Conservation (phyloP, 2,113 vertebrate genomes). For the Platichthys stellatus region DNA sequence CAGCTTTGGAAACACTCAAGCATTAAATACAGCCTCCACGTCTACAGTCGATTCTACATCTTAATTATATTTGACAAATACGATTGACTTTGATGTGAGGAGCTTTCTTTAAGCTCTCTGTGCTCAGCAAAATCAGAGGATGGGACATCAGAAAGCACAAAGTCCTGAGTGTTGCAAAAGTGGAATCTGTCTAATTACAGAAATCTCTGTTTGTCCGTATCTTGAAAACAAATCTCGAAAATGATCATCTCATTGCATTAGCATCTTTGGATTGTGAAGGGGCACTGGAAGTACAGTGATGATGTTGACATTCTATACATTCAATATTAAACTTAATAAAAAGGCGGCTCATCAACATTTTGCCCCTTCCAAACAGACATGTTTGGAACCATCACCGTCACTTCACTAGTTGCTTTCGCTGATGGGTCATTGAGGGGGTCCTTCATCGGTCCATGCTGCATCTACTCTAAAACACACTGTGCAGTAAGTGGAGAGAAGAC, state of each 20-base stretch:
- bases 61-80: constrained; percentile 53
- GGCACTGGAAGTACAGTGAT: too few species aligned
- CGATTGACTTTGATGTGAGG: constrained; percentile 39
- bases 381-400: too few species aligned
- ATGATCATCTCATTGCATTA: too few species aligned
- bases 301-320: too few species aligned
- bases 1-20: constrained; percentile 54
- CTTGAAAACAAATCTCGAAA: too few species aligned
- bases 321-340: too few species aligned
- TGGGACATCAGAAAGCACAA: constrained; percentile 22
- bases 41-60: constrained; percentile 37
- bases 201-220: too few species aligned
- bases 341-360: too few species aligned
- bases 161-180: neutral
- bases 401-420: neutral
- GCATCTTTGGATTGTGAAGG: too few species aligned
- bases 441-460: neutral
- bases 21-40: constrained; percentile 48
- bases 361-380: too few species aligned
- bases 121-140: constrained; percentile 27
- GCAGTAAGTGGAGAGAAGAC: constrained; percentile 22
- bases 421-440: neutral
- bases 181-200: too few species aligned
- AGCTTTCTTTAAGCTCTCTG: constrained; percentile 8
- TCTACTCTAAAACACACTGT: constrained; percentile 17